These are phyloP conservation scores for Potamilus streckersoni DNA, from an alignment of 1,140 invertebrate species.

Conservation along the genomic window DNA sequence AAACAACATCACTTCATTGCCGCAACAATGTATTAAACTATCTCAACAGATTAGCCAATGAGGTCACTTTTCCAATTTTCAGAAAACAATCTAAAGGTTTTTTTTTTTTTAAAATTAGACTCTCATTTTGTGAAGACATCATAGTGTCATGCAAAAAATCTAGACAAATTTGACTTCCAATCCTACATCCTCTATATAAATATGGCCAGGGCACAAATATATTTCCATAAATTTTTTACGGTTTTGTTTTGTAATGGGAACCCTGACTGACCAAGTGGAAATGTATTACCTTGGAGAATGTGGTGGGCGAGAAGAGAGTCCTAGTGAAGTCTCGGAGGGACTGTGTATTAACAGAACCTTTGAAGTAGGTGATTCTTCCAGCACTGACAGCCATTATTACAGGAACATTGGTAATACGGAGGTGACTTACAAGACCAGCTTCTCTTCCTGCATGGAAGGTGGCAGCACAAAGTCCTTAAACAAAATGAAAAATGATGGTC, in stretches of 20 bases:
- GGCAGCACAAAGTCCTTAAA: slow-evolving; percentile 69
- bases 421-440: slow-evolving; percentile 77
- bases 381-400: slow-evolving; percentile 85
- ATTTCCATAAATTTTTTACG: no score
- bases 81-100: no score
- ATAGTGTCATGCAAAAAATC: no score
- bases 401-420: slow-evolving; percentile 84
- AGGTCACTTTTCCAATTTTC: no score
- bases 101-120: background rate
- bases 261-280: no score
- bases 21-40: no score
- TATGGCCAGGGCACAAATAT: background rate
- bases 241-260: background rate
- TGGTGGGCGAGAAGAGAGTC: slow-evolving; percentile 52
- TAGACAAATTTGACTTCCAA: background rate
- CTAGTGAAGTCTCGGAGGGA: slow-evolving; percentile 59
- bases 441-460: slow-evolving; percentile 89
- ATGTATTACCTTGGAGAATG: slow-evolving; percentile 37
- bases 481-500: slow-evolving; percentile 1
- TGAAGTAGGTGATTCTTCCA: slow-evolving; percentile 78
- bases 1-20: no score
- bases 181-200: background rate
- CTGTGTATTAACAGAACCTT: slow-evolving; percentile 43
- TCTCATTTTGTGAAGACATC: no score
- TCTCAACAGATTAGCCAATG: no score